Conservation (phyloP, 2,888 invertebrate species). For the Lepas anatifera region DNA sequence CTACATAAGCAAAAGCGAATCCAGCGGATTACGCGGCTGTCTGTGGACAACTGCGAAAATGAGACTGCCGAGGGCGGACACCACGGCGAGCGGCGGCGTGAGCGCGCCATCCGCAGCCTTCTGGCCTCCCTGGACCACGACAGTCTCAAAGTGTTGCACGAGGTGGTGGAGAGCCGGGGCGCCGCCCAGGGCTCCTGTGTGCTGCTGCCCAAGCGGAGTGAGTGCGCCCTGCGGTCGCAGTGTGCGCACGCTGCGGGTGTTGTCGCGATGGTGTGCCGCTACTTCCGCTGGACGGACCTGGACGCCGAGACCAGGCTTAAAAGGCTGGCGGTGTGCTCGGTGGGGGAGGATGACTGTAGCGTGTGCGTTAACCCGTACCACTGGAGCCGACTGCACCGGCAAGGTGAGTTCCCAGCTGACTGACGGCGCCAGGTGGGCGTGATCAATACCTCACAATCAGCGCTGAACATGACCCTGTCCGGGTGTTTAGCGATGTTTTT, state of each 20-base stretch:
- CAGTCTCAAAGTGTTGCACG: conserved; percentile 48
- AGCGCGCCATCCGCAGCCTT: conserved; percentile 68
- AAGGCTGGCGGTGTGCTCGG: conserved; percentile 80
- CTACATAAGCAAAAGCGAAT: conserved; percentile 70
- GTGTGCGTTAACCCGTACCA: conserved; percentile 41
- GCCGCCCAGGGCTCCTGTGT: conserved; percentile 54
- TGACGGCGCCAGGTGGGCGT: conserved; percentile 42
- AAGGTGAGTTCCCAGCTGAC: conserved; percentile 80
- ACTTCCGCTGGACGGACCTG: conserved; percentile 46
- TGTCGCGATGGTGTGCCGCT: conserved; percentile 68
- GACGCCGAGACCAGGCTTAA: conserved; percentile 66
- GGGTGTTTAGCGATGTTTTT: too few species aligned
- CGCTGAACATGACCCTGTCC: too few species aligned
- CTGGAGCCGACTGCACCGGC: background rate
- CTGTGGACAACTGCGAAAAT: too few species aligned
- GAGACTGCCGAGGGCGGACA: conserved; percentile 61
- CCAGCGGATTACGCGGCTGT: conserved; percentile 90
- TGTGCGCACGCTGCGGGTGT: conserved; percentile 64
- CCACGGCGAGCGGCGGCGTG: conserved; percentile 68
- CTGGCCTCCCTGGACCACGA: conserved; percentile 77
- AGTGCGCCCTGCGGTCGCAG: conserved; percentile 74
- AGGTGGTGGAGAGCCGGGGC: conserved; percentile 38
- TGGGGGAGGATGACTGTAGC: conserved; percentile 68
- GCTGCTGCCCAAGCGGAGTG: conserved; percentile 51
- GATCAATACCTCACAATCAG: too few species aligned